These are phyloP conservation scores for Arctocebus calabarensis DNA, from an alignment of 2,797 vertebrate species.

Conservation along the genomic window DNA sequence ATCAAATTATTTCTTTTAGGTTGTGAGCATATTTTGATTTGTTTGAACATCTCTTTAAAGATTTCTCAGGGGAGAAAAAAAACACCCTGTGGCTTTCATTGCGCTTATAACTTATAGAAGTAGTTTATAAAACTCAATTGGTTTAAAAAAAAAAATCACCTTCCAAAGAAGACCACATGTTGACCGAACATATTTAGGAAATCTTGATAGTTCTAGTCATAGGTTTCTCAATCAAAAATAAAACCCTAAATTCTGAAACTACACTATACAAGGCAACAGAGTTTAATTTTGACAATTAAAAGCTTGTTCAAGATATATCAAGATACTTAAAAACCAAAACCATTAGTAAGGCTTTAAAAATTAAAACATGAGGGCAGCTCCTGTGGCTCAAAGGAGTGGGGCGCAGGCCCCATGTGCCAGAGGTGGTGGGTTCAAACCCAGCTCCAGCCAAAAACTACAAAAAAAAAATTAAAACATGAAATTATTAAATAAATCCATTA, in stretches of 20 bases:
- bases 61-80: constrained; percentile 66
- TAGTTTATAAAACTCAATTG: constrained; percentile 81
- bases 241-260: constrained; percentile 82
- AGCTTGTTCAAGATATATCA: constrained; percentile 72
- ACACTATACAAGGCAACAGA: constrained; percentile 80
- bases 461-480: constrained; percentile 69
- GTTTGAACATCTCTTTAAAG: constrained; percentile 86
- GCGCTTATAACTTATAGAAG: constrained; percentile 81
- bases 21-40: constrained; percentile 86
- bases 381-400: too few relatives aligned
- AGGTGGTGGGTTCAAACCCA: too few relatives aligned
- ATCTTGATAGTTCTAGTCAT: constrained; percentile 78
- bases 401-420: too few relatives aligned
- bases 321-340: constrained; percentile 62
- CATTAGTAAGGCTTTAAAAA: constrained; percentile 65
- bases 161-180: constrained; percentile 83
- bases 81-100: constrained; percentile 82
- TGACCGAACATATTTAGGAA: constrained; percentile 82
- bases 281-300: constrained; percentile 81
- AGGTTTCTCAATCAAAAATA: constrained; percentile 82
- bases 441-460: too few relatives aligned
- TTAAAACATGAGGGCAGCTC: constrained; percentile 72
- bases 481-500: constrained; percentile 51
- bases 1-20: constrained; percentile 87
- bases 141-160: constrained; percentile 81